Percentiles rank a stretch among this genome's conserved stretches.
These are phyloP conservation scores for Lophotis ruficrista DNA, from an alignment of 2,113 vertebrate species.

Conservation along the genomic window DNA sequence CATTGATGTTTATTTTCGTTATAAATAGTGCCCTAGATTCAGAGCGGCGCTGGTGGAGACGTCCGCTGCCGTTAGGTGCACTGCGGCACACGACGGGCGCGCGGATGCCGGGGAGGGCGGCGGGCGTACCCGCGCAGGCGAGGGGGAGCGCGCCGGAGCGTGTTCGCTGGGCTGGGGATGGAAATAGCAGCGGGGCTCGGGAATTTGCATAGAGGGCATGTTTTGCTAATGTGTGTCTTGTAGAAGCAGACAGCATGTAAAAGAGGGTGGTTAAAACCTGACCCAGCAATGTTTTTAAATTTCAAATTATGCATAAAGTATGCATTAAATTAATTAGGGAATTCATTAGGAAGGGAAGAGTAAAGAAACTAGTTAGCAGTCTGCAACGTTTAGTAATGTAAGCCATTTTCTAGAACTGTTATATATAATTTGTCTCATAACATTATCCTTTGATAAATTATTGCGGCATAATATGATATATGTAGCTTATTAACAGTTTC, in stretches of 20 bases:
- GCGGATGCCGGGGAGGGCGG: too few species aligned
- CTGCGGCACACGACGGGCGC: rapidly evolving
- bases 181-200: slow-evolving; percentile 74
- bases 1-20: rapidly evolving
- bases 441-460: slow-evolving; percentile 85
- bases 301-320: slow-evolving; percentile 90
- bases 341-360: slow-evolving; percentile 89
- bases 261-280: slow-evolving; percentile 84
- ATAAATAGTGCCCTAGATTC: neutral
- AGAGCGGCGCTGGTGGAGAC: rapidly evolving
- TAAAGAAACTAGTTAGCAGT: slow-evolving; percentile 78
- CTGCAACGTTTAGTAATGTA: slow-evolving; percentile 85
- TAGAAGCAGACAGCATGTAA: slow-evolving; percentile 83
- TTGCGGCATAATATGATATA: slow-evolving; percentile 85
- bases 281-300: slow-evolving; percentile 87
- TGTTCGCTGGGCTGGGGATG: slow-evolving; percentile 62
- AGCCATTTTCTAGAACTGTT: slow-evolving; percentile 91
- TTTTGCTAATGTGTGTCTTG: slow-evolving; percentile 86
- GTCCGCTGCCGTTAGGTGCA: neutral
- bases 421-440: slow-evolving; percentile 92
- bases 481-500: slow-evolving; percentile 93
- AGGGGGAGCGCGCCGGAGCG: slow-evolving; percentile 53
- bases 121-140: rapidly evolving
- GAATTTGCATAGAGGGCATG: slow-evolving; percentile 86
- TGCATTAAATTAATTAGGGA: slow-evolving; percentile 94